Evolutionary conservation across 1,140 invertebrate genomes (phyloP).

Genomic region (Atta cephalotes): DNA sequence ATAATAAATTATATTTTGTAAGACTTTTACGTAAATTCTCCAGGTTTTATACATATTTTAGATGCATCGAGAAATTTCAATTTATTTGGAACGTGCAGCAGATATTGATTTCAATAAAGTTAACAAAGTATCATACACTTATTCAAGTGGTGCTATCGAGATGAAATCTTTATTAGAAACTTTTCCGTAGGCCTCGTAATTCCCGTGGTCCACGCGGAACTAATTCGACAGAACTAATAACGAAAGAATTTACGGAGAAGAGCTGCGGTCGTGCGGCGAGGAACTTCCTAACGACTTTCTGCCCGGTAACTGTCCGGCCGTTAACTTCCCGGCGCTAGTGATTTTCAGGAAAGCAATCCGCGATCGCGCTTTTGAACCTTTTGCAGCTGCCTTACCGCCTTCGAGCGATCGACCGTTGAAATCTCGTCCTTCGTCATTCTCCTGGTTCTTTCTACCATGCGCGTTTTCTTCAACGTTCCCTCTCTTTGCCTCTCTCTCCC

Average conservation of each 20-base stretch:
- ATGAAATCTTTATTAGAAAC: slow-evolving; percentile 55
- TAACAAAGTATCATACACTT: slow-evolving; percentile 31
- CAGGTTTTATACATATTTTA: not conserved
- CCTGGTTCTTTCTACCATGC: not conserved
- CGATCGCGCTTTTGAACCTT: slow-evolving; percentile 38
- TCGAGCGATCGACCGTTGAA: slow-evolving; percentile 11
- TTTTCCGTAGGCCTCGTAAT: slow-evolving; percentile 50
- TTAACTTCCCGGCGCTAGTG: slow-evolving; percentile 36
- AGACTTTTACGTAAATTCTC: not conserved
- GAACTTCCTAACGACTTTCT: slow-evolving; percentile 70
- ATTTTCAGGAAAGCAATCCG: slow-evolving; percentile 54
- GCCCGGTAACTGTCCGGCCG: slow-evolving; percentile 53
- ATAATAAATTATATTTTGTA: not conserved
- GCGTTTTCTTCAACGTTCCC: not conserved
- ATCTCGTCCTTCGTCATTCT: slow-evolving; percentile 21
- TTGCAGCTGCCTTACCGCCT: not conserved
- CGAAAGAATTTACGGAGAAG: slow-evolving; percentile 50
- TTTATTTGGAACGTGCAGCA: not conserved
- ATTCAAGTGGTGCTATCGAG: slow-evolving; percentile 21
- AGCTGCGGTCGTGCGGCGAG: slow-evolving; percentile 22
- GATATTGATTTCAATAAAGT: slow-evolving; percentile 4
- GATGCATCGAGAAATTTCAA: not conserved
- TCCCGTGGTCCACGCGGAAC: slow-evolving; percentile 18
- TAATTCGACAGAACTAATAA: slow-evolving; percentile 66
- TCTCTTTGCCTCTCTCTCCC: not conserved